These are phyloP conservation scores for Martes flavigula DNA, from an alignment of 2,797 vertebrate genomes.

Conservation along the genomic window DNA sequence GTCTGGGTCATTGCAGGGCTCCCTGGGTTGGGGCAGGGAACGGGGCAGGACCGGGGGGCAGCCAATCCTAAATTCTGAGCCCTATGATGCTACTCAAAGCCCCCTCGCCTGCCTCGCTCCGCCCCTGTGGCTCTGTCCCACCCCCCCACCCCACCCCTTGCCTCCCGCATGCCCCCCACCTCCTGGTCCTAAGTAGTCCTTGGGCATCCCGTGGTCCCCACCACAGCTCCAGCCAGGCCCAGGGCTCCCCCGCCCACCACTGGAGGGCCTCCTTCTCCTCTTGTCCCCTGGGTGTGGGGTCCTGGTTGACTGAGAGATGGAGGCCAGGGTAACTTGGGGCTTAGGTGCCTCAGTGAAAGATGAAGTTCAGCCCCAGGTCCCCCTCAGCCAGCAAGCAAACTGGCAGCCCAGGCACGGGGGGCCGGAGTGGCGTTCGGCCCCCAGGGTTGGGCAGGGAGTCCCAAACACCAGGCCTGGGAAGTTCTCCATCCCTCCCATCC, in stretches of 20 bases:
- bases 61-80: conserved; percentile 83
- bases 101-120: background rate
- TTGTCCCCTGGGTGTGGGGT: background rate
- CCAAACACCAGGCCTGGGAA: background rate
- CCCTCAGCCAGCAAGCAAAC: background rate
- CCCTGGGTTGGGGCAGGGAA: background rate
- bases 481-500: background rate
- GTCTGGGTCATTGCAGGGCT: background rate
- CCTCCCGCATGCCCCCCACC: conserved; percentile 21
- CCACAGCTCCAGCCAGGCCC: background rate
- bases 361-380: background rate
- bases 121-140: background rate
- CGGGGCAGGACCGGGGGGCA: conserved; percentile 18
- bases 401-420: background rate
- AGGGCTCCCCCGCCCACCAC: background rate
- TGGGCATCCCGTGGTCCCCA: background rate
- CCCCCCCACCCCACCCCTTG: background rate
- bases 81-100: conserved; percentile 47
- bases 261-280: background rate
- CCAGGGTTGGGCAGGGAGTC: background rate
- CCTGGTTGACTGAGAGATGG: background rate
- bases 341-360: background rate
- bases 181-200: background rate
- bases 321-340: background rate
- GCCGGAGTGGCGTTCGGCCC: background rate